Evolutionary conservation across 2,113 vertebrate species (phyloP), one percentile per base, ranked within the genome.

Genomic region (Candoia aspera): DNA sequence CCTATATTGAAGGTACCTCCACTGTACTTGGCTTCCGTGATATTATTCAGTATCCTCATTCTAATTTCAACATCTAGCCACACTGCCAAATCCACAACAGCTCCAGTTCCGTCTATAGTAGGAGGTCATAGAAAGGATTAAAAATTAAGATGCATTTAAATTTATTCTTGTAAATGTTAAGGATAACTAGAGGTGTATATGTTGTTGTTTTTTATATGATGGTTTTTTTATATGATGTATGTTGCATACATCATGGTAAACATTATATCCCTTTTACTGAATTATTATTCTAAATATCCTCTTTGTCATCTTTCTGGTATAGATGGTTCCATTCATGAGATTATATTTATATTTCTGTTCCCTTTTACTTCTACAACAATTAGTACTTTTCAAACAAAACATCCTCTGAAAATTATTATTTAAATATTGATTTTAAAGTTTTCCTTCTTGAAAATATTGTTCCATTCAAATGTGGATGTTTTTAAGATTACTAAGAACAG

Each of bases 21-120:
- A 91, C 59, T 57, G 64, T 90, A 57, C 60, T 91, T 68, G 90
- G 84, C 59, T 49, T 68, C 90, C 53, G 8, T 37, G 17, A 86
- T 64, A 86, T 86, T 57, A 91, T 85, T 60, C 85, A 91, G 85
- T 33, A 68, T 91, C 73, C 59, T 64, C 42, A 26, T 53, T 64
- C 42, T 86, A 86, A 73, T 59, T 33, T 54, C 13, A 68, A 91
- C 86, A 91, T n/a, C 8, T 68, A 85, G 60, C 60, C 49, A 37
- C n/a, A 86, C 21, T 15, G 68, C 19, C 29, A 19, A 37, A 64
- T 49, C n/a, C 0, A 37, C 54, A n/a, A 85, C 37, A 46, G 33
- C 83, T 83, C 24, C 33, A 86, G 33, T 86, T 54, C 46, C 59
- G 10, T 62, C 15, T 29, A 55, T n/a, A 86, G 49, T 85, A 54